Evolutionary conservation across 2,797 vertebrate species (phyloP), one percentile per base, ranked within the genome.

Genomic region (Gymnoscopelus microlampas): DNA sequence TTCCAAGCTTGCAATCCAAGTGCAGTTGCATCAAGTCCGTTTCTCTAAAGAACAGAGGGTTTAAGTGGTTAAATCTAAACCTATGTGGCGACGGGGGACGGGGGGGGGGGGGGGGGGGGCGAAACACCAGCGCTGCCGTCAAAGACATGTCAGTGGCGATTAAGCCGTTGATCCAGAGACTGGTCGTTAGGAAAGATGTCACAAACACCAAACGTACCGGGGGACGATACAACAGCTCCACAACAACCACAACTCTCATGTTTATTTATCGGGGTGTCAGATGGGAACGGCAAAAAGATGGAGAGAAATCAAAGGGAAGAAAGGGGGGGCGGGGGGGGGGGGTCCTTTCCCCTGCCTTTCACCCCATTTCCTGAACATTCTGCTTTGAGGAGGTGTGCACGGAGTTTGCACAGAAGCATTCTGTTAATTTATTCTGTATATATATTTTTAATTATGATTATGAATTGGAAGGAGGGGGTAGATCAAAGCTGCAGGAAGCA

Each of bases 191-290:
- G 68, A 77, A 73, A 78, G 71, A 79, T 71, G 77, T 84, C 68
- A 78, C 81, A 85, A 44, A 87, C 86, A 73, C 83, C 80, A 70
- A 77, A 77, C 9, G 39, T 10, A 77, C 8, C 53, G 26, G 61
- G 76, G 70, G 49, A 44, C 39, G 39, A 8, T 44, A 7, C 8
- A 44, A 10, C 39, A 2, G 39, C 39, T 8, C 39, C 39, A 44
- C 39, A 9, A 44, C 39, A 6, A 1, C 35, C 35, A 44, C 39
- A 50, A 78, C 68, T 63, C 78, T 89, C 85, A 90, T 92, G 87
- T 90, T 89, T 92, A 88, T 91, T 88, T 88, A 91, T 87, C 76
- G 71, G 78, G 78, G 85, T 83, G 85, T 90, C 78, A 84, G 78
- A 87, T 87, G 72, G 73, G 83, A 81, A 84, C 86, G 81, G 85